Base-by-base conservation (phyloP, 2,113 vertebrate genomes). In the Carassius gibelio region DNA sequence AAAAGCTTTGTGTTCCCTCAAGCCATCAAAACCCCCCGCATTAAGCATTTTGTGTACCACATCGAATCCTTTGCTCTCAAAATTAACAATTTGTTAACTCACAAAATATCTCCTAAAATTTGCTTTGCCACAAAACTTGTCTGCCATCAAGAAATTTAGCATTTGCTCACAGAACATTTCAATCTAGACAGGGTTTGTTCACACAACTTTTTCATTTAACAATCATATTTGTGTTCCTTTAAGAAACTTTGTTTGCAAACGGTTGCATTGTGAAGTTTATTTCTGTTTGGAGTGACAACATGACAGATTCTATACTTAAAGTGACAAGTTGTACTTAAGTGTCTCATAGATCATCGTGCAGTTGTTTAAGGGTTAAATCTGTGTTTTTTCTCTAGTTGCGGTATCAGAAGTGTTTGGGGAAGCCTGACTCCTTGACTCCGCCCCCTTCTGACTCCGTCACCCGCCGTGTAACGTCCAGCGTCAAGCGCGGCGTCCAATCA, bases 351-450 rank as follows among this genome's bases (percentile, higher is more conserved):
- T n/a, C 8, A n/a, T 61, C n/a, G 8, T n/a, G 1, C 2, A 55
- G 52, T 55, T 1, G 52, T 55, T 19, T 19, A 55, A 55, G 57
- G 3, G 57, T 9, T 61, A n/a, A 61, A 61, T 48, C 15, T 88
- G 26, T 77, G 85, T 81, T 71, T 80, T 92, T 84, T 55, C 93
- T 19, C 10, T 34, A 99, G 98, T 85, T 99, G 81, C 96, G 97
- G 62, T 99, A 99, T 90, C 98, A 99, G 95, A 99, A 99, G 94
- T 99, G 98, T 94, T 95, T 99, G 90, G 98, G 97, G 90, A 96
- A 96, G 9, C 93, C 94, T 0, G 94, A 96, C 55, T 94, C 94
- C 1, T 96, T 96, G 0, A 94, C 97, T 13, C 93, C 96, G 0
- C 96, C 96, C 5, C 95, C 96, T 4, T 91, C 96, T 11, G 98